Base-by-base conservation (phyloP, 1,140 invertebrate genomes). In the Ditylenchus dipsaci region DNA sequence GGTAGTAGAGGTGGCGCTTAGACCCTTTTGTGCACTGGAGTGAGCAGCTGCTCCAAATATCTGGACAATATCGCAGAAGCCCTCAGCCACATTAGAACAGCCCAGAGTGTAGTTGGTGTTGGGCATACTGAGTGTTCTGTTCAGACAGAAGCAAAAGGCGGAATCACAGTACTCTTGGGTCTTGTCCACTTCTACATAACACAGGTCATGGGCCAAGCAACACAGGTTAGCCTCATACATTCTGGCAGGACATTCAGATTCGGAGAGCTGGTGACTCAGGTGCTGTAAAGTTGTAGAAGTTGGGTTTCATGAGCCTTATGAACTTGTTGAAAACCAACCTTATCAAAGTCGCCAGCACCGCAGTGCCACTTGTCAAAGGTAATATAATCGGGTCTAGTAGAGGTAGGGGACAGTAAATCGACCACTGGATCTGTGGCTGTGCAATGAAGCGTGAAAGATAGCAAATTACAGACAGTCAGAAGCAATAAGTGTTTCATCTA, bases 161-260 rank as follows among this genome's bases (percentile, higher is more conserved):
- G 57, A 47, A 56, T 70, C 68, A 19, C 68, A 70, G 1, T 69
- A 11, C 26, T 60, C 29, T 17, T 49, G 61, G 33, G 17, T 70
- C 29, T 33, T 49, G 17, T 58, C 30, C 43, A 71, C 68, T 1
- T 70, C 68, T 65, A 70, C 59, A 67, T 70, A 70, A 42, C 68
- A 70, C 19, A 65, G 45, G 59, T 70, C 68, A 29, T 70, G 68
- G 33, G 60, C 68, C 0, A 65, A 9, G 58, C 68, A 70, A 47
- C 68, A 70, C 13, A 70, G 43, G 42, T 70, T 59, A 13, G 68
- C 57, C 29, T 70, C 60, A 70, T 65, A 70, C 68, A 70, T 70
- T 64, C 68, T 26, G 26, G 57, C 47, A 13, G 68, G 68, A 3
- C 68, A 70, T 47, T 69, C 21, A 17, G 23, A 33, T 45, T 65